Percentiles rank a stretch among this genome's conserved stretches.
These are phyloP conservation scores for Bursaphelenchus mucronatus DNA, from an alignment of 1,140 invertebrate genomes.

Conservation along the genomic window DNA sequence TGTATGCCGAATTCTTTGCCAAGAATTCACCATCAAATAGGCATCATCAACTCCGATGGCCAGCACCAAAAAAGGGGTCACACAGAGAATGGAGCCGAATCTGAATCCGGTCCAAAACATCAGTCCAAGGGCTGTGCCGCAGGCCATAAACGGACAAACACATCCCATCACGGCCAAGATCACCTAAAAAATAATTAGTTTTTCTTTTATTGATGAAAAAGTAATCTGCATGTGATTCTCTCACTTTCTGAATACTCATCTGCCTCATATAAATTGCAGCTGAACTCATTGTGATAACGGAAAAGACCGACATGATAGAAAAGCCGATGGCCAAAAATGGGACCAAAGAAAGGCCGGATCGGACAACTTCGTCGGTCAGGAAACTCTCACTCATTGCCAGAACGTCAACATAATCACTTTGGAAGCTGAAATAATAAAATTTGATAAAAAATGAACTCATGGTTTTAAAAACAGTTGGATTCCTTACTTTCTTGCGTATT, in stretches of 20 bases:
- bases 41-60: constrained; percentile 60
- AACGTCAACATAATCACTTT: constrained; percentile 55
- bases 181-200: constrained; percentile 24
- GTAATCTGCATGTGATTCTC: neutral
- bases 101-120: constrained; percentile 55
- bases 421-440: constrained; percentile 50
- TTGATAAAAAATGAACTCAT: neutral
- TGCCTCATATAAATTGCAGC: constrained; percentile 37
- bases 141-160: constrained; percentile 58
- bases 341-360: constrained; percentile 53
- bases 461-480: neutral
- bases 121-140: constrained; percentile 50
- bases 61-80: constrained; percentile 51
- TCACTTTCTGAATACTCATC: constrained; percentile 34
- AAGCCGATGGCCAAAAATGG: constrained; percentile 59
- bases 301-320: constrained; percentile 54
- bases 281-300: constrained; percentile 51
- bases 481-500: constrained; percentile 46
- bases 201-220: no score
- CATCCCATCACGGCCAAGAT: constrained; percentile 46
- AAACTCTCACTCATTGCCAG: constrained; percentile 51
- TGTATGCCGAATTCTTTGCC: constrained; percentile 30
- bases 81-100: constrained; percentile 51
- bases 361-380: constrained; percentile 55
- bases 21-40: constrained; percentile 53